Percentiles rank a stretch among this genome's conserved stretches.
These are phyloP conservation scores for Varanus komodoensis DNA, from an alignment of 2,113 vertebrate species.

Conservation along the genomic window DNA sequence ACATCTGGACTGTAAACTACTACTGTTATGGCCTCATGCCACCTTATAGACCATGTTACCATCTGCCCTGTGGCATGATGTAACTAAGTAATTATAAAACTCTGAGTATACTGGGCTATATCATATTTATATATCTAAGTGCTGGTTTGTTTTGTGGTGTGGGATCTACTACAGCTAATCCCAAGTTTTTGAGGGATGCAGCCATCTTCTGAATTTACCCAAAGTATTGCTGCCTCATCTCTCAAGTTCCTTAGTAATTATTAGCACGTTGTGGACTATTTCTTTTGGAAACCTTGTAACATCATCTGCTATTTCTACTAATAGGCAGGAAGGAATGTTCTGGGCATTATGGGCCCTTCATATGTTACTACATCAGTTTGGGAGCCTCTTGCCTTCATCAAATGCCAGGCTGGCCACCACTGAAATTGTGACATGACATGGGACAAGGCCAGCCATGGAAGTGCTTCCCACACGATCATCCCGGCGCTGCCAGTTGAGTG, in stretches of 20 bases:
- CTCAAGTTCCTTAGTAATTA: background rate
- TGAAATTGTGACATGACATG: background rate
- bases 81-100: constrained; percentile 27
- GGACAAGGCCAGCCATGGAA: background rate
- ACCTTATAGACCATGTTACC: constrained; percentile 9
- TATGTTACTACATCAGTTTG: background rate
- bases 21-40: constrained; percentile 27
- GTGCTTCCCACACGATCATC: background rate
- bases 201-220: background rate
- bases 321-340: background rate
- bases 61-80: constrained; percentile 9
- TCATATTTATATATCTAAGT: constrained; percentile 12
- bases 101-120: constrained; percentile 16
- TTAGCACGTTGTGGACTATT: background rate
- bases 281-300: background rate
- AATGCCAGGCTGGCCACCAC: background rate
- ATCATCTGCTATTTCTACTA: background rate
- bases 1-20: constrained; percentile 17
- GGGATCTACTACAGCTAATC: constrained; percentile 6
- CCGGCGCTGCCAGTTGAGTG: background rate
- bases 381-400: background rate
- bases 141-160: background rate
- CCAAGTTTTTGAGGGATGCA: background rate
- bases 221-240: background rate
- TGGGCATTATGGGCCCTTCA: background rate